Conservation (phyloP, 1,140 invertebrate genomes). For the Drosophila varians region DNA sequence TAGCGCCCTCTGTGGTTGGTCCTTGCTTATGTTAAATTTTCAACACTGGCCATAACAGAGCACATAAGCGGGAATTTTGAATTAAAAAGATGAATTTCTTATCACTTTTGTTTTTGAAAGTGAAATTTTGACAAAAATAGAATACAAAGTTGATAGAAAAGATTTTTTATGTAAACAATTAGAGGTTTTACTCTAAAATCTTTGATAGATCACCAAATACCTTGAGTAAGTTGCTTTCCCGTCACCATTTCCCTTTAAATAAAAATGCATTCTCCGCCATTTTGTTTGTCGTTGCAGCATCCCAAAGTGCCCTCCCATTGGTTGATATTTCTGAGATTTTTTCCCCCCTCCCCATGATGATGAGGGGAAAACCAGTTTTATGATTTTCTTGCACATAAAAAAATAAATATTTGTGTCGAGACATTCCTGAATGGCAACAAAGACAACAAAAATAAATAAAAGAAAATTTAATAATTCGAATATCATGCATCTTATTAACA, state of each 20-base stretch:
- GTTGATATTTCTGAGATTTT: background rate
- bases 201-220: no score
- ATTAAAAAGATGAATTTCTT: background rate
- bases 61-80: background rate
- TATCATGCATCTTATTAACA: conserved; percentile 49
- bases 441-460: background rate
- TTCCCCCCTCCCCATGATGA: no score
- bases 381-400: background rate
- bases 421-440: conserved; percentile 1
- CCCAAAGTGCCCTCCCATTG: background rate
- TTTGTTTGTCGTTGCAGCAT: background rate
- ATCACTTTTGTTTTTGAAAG: background rate
- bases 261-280: background rate
- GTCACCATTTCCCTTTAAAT: background rate
- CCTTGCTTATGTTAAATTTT: background rate
- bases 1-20: background rate
- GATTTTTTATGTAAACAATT: no score
- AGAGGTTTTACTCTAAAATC: no score
- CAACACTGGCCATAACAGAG: background rate
- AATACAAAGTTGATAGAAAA: background rate
- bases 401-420: background rate
- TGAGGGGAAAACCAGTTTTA: background rate
- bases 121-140: background rate
- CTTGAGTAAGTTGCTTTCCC: no score
- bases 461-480: background rate